phyloP scores from a whole-genome alignment of 2,888 invertebrate genomes.

The Gymnocheta viridis region DNA sequence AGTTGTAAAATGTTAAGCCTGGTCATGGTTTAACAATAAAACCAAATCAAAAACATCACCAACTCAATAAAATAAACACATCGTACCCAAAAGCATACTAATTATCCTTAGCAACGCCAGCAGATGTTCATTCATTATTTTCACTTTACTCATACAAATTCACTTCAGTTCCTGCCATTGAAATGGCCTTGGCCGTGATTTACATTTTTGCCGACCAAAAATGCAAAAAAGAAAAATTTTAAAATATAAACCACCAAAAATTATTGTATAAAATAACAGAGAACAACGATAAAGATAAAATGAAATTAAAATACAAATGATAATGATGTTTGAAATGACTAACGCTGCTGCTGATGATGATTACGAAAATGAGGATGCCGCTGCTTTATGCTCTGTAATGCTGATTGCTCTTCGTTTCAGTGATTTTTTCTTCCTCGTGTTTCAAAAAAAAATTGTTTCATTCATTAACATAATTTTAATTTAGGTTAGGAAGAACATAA shows the following conservation, averaged over 20 bases:
- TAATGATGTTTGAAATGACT: constrained; percentile 49
- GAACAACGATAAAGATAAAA: constrained; percentile 47
- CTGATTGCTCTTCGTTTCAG: constrained; percentile 3
- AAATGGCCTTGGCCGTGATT: constrained; percentile 69
- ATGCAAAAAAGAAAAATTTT: constrained; percentile 34
- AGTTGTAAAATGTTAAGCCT: constrained; percentile 38
- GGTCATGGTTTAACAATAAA: constrained; percentile 57
- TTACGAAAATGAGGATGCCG: constrained; percentile 25
- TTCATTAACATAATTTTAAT: constrained; percentile 81
- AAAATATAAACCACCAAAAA: constrained; percentile 67
- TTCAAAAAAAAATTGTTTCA: constrained; percentile 55
- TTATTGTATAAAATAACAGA: constrained; percentile 49
- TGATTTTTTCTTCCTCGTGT: constrained; percentile 20
- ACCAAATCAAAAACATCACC: constrained; percentile 2
- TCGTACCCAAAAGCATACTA: constrained; percentile 40
- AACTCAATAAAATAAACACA: not conserved
- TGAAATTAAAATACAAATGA: constrained; percentile 63
- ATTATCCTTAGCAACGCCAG: constrained; percentile 63
- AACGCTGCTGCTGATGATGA: not conserved
- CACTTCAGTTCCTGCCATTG: constrained; percentile 39
- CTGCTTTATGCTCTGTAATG: constrained; percentile 29
- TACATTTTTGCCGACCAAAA: constrained; percentile 60
- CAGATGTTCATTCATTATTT: constrained; percentile 40
- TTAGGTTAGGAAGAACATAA: constrained; percentile 78
- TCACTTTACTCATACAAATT: constrained; percentile 17